Percentiles rank a stretch among this genome's conserved stretches.
phyloP scores from a whole-genome alignment of 2,797 vertebrate genomes.

The Pampus argenteus region DNA sequence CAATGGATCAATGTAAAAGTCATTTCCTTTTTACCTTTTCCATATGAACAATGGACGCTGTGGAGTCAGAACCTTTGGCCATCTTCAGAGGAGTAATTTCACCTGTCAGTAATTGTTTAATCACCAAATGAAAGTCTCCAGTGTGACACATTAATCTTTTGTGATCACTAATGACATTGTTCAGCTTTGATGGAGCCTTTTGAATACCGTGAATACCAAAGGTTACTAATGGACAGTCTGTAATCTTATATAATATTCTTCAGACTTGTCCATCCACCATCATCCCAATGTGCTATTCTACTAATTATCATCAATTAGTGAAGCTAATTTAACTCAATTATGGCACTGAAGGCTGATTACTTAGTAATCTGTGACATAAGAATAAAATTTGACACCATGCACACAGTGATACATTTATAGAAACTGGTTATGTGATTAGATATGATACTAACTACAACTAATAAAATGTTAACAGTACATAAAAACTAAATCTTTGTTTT shows the following conservation, averaged over 20 bases:
- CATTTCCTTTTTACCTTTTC: conserved; percentile 4
- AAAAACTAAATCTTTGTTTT: too few relatives aligned
- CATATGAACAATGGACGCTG: neutral
- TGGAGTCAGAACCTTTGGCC: neutral
- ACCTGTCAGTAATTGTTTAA: conserved; percentile 58
- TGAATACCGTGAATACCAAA: conserved; percentile 20
- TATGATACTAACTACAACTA: too few relatives aligned
- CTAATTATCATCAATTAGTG: neutral
- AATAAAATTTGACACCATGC: neutral
- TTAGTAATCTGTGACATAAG: neutral
- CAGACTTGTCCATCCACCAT: neutral
- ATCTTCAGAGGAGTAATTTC: conserved; percentile 45
- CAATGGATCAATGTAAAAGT: conserved; percentile 7
- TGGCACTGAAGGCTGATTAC: neutral
- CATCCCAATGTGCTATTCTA: neutral
- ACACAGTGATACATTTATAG: neutral
- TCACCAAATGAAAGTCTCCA: conserved; percentile 62
- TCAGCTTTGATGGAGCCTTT: conserved; percentile 52
- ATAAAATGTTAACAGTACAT: too few relatives aligned
- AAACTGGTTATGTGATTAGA: too few relatives aligned
- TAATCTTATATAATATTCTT: neutral
- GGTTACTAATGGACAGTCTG: neutral
- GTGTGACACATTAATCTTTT: conserved; percentile 52
- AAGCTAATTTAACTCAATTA: neutral
- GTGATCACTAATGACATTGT: conserved; percentile 56